Evolutionary conservation across 2,888 invertebrate species (phyloP).

Genomic region (Marasmarcha lunaedactyla): DNA sequence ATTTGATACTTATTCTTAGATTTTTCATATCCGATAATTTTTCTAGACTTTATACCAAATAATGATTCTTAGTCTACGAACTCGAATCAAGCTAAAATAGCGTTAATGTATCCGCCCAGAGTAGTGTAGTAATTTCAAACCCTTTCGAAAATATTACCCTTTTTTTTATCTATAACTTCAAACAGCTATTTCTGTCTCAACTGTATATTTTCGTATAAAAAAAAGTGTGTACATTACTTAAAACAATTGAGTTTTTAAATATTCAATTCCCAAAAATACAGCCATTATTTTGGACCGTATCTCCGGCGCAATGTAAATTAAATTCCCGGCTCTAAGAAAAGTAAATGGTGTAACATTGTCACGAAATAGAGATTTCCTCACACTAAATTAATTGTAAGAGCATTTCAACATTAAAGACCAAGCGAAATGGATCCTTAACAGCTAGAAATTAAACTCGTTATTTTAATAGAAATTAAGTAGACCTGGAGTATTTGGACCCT

Average conservation of each 20-base stretch:
- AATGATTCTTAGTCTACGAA: too few relatives aligned
- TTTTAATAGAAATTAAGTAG: conserved; percentile 48
- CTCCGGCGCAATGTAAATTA: conserved; percentile 27
- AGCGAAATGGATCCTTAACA: conserved; percentile 48
- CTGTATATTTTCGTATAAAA: too few relatives aligned
- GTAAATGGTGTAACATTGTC: conserved; percentile 50
- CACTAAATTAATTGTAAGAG: conserved; percentile 50
- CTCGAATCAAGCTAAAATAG: too few relatives aligned
- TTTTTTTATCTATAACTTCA: too few relatives aligned
- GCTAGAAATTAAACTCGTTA: conserved; percentile 47
- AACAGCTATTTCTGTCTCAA: too few relatives aligned
- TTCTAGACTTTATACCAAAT: too few relatives aligned
- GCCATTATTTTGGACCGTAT: background rate
- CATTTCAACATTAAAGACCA: conserved; percentile 16
- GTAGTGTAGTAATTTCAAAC: too few relatives aligned
- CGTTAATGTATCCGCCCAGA: too few relatives aligned
- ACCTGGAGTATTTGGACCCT: conserved; percentile 60
- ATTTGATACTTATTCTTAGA: too few relatives aligned
- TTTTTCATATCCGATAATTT: too few relatives aligned
- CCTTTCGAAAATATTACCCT: too few relatives aligned
- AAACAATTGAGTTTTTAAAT: background rate
- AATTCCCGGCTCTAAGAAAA: conserved; percentile 33
- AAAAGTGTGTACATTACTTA: too few relatives aligned
- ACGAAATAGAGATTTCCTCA: conserved; percentile 55
- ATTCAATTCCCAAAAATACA: background rate